Conservation (phyloP, 2,797 vertebrate genomes). For the Mormyrus hasselquistii region DNA sequence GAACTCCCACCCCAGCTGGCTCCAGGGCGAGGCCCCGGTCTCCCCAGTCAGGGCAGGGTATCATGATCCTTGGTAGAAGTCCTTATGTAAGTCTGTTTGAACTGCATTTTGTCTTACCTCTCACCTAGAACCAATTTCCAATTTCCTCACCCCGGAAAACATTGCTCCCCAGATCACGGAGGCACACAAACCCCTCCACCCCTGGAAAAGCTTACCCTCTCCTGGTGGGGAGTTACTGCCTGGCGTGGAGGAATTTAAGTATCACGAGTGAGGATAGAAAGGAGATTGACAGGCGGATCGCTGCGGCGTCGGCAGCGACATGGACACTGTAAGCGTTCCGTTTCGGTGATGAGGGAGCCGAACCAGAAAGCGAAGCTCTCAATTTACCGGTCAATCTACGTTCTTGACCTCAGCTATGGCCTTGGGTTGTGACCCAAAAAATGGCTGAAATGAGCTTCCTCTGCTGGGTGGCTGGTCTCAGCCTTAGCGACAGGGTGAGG, state of each 20-base stretch:
- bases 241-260: no score
- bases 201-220: no score
- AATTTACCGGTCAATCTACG: background rate
- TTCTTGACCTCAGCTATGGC: background rate
- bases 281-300: no score
- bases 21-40: background rate
- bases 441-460: background rate
- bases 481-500: background rate
- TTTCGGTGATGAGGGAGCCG: background rate
- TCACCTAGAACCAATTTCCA: no score
- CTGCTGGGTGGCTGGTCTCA: background rate
- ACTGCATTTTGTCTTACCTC: no score
- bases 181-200: no score
- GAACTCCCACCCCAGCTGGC: background rate
- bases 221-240: no score
- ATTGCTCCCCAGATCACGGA: no score
- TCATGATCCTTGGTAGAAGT: background rate
- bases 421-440: background rate
- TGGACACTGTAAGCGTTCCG: background rate
- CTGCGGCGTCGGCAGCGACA: background rate
- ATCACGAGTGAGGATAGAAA: no score
- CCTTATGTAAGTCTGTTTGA: no score
- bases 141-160: no score
- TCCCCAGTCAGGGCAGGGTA: background rate
- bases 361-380: background rate